phyloP scores from a whole-genome alignment of 2,888 invertebrate genomes.

The Phengaris arion region DNA sequence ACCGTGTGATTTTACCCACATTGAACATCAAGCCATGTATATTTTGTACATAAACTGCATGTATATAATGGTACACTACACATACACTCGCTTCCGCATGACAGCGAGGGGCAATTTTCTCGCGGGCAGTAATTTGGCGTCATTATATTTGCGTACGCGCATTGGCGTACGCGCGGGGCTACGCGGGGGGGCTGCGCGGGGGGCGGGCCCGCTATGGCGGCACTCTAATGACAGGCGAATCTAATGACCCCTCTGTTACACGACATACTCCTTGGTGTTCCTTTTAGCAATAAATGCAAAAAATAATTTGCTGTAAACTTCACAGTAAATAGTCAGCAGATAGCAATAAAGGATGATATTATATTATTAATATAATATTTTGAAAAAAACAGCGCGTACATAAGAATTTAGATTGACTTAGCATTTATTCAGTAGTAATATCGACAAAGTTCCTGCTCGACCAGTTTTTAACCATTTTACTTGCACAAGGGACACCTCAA shows the following conservation, averaged over 20 bases:
- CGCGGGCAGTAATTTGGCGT: conserved; percentile 45
- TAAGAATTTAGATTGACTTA: too few species aligned
- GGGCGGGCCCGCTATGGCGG: conserved; percentile 45
- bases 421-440: too few species aligned
- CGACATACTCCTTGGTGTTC: conserved; percentile 8
- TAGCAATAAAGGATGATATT: too few species aligned
- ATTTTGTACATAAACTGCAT: neutral
- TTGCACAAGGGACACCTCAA: too few species aligned
- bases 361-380: too few species aligned
- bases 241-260: conserved; percentile 9
- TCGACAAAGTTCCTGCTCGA: too few species aligned
- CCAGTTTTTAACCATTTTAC: too few species aligned
- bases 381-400: too few species aligned
- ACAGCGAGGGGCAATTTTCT: conserved; percentile 41
- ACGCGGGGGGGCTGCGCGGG: conserved; percentile 20
- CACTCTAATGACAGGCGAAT: conserved; percentile 35
- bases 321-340: too few species aligned
- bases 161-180: conserved; percentile 40
- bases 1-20: neutral
- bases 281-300: neutral
- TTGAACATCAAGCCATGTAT: neutral
- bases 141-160: conserved; percentile 44
- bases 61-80: neutral
- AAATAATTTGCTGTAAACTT: too few species aligned
- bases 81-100: conserved; percentile 24